A percentile compares a stretch with the other conserved stretches of the same genome.
Conservation (phyloP, 2,888 invertebrate genomes). For the Morpho achilles region DNA sequence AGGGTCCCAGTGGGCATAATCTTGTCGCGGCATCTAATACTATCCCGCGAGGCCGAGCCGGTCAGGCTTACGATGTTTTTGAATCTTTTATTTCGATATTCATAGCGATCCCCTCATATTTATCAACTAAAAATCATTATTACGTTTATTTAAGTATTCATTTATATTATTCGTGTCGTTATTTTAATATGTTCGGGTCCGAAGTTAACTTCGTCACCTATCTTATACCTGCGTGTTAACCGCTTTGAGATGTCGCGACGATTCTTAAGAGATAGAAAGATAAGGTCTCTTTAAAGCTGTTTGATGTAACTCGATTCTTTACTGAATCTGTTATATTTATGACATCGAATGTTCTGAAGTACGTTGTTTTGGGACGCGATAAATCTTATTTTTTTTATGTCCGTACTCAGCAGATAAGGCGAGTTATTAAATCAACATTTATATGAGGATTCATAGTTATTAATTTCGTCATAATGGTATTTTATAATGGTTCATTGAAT, state of each 20-base stretch:
- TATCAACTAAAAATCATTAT: slow-evolving; percentile 69
- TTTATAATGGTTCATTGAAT: neutral
- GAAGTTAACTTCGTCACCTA: slow-evolving; percentile 66
- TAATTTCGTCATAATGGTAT: neutral
- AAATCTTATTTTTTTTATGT: slow-evolving; percentile 23
- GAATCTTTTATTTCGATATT: slow-evolving; percentile 74
- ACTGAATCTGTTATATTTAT: slow-evolving; percentile 61
- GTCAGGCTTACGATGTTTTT: slow-evolving; percentile 57
- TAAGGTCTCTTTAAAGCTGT: slow-evolving; percentile 64
- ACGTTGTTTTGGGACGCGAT: slow-evolving; percentile 26
- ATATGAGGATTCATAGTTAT: slow-evolving; percentile 8
- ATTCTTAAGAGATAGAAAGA: slow-evolving; percentile 69
- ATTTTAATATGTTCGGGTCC: slow-evolving; percentile 63
- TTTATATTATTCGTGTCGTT: slow-evolving; percentile 74
- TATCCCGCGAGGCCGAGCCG: slow-evolving; percentile 35
- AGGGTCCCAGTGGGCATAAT: slow-evolving; percentile 50
- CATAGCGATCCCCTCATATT: slow-evolving; percentile 70
- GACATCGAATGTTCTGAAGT: slow-evolving; percentile 30
- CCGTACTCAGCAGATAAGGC: slow-evolving; percentile 11
- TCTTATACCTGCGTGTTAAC: slow-evolving; percentile 43
- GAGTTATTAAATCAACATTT: slow-evolving; percentile 10
- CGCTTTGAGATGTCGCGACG: slow-evolving; percentile 63
- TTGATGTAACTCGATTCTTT: slow-evolving; percentile 67
- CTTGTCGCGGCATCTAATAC: slow-evolving; percentile 67
- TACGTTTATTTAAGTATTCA: slow-evolving; percentile 71